Conservation (phyloP, 2,113 vertebrate genomes). For the Chiloscyllium plagiosum region DNA sequence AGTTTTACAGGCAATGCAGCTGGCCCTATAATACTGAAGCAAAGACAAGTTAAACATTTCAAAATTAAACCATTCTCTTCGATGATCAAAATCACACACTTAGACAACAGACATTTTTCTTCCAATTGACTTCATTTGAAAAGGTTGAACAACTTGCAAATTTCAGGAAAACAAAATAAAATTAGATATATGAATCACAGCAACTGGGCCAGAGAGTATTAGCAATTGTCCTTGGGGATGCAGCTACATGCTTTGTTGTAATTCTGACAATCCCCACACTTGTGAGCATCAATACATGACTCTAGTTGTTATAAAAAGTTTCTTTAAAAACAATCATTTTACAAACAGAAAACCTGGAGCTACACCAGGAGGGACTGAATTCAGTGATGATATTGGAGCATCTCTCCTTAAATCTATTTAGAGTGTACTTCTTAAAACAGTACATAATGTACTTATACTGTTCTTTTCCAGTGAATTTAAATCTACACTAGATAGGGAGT, state of each 20-base stretch:
- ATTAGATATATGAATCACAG: neutral
- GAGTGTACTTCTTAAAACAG: neutral
- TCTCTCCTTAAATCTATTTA: neutral
- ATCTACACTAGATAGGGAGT: neutral
- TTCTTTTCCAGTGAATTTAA: neutral
- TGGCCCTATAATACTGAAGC: neutral
- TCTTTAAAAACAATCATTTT: neutral
- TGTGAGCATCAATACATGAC: neutral
- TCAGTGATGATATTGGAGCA: neutral
- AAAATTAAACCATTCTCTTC: neutral
- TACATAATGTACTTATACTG: neutral
- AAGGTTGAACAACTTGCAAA: neutral
- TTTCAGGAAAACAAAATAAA: neutral
- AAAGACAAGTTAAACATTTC: neutral
- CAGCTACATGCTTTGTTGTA: neutral
- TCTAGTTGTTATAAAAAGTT: neutral
- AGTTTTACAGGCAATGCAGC: neutral
- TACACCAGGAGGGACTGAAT: neutral
- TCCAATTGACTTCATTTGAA: neutral
- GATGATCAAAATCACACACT: neutral
- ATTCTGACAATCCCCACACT: neutral
- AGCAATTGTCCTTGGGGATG: neutral
- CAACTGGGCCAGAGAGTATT: neutral
- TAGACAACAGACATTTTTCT: neutral
- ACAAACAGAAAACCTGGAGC: neutral